Evolutionary conservation across 2,888 invertebrate genomes (phyloP).

Genomic region (Embidobia sp.): DNA sequence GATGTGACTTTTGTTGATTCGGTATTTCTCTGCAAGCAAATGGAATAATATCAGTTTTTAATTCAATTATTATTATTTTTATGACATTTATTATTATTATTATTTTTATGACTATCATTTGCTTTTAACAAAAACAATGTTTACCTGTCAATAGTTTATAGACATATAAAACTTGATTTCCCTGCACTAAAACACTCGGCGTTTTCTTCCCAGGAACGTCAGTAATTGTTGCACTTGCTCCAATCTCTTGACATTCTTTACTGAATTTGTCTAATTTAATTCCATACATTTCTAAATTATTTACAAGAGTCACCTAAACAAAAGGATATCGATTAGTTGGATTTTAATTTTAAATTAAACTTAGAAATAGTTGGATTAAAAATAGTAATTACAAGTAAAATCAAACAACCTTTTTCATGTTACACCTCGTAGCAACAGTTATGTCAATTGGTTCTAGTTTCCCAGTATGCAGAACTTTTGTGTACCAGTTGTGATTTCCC

Average conservation of each 20-base stretch:
- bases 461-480: slow-evolving; percentile 84
- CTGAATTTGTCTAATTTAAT: slow-evolving; percentile 90
- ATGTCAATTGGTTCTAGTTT: slow-evolving; percentile 90
- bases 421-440: slow-evolving; percentile 88
- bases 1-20: slow-evolving; percentile 88
- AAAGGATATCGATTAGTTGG: slow-evolving; percentile 3
- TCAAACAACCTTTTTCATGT: slow-evolving; percentile 93
- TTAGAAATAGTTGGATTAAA: not conserved
- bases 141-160: slow-evolving; percentile 83
- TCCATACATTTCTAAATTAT: slow-evolving; percentile 93
- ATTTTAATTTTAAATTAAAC: too few species aligned
- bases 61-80: too few species aligned
- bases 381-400: not conserved
- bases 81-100: too few species aligned
- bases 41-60: slow-evolving; percentile 51
- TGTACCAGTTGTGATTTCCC: slow-evolving; percentile 84
- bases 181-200: slow-evolving; percentile 93
- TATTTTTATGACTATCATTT: too few species aligned
- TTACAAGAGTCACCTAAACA: slow-evolving; percentile 86
- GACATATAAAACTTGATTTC: slow-evolving; percentile 90
- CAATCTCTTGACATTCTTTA: slow-evolving; percentile 92
- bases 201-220: slow-evolving; percentile 87
- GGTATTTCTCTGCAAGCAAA: slow-evolving; percentile 87
- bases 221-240: slow-evolving; percentile 92
- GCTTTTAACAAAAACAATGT: slow-evolving; percentile 6